Conservation (phyloP, 2,888 invertebrate species). For the Stegophylla sp. region DNA sequence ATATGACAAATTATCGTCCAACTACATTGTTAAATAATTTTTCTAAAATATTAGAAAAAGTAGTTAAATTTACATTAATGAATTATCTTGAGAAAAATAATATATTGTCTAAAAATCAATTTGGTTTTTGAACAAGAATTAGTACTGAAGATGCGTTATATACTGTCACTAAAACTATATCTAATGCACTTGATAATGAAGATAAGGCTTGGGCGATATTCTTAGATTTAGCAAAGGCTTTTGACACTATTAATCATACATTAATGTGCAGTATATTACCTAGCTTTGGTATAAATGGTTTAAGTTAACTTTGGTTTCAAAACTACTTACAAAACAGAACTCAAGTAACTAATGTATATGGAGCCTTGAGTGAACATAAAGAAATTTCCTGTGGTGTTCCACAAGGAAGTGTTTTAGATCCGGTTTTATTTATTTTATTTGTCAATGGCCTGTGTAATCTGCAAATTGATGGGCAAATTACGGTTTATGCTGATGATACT, state of each 20-base stretch:
- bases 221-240: neutral
- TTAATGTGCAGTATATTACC: neutral
- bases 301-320: too few relatives aligned
- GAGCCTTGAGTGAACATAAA: neutral
- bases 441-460: neutral
- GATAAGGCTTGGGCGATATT: neutral
- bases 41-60: neutral
- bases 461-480: neutral
- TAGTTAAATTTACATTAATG: neutral
- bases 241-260: neutral
- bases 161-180: neutral
- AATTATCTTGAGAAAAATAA: neutral
- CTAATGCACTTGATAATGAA: neutral
- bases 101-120: neutral
- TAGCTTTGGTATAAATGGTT: neutral
- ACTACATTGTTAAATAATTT: neutral
- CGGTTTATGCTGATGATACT: neutral
- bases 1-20: neutral
- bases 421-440: neutral
- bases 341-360: neutral
- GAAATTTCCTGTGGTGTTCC: neutral
- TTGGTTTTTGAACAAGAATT: neutral
- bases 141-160: neutral
- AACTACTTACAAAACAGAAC: neutral
- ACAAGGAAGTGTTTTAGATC: neutral